Evolutionary conservation across 2,797 vertebrate species (phyloP), one percentile per base, ranked within the genome.

Genomic region (Podarcis lilfordi): DNA sequence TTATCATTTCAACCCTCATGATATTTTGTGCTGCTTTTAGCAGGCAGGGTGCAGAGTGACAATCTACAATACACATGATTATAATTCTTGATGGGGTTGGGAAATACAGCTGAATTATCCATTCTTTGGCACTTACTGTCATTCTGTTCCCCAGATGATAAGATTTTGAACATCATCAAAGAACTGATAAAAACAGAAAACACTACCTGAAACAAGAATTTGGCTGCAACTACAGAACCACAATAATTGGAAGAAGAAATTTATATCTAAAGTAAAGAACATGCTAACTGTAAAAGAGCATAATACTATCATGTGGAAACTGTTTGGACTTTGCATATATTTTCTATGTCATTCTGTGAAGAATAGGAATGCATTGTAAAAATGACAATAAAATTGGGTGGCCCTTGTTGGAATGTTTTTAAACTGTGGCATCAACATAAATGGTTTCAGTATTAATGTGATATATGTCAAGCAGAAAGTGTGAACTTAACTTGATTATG

Each of bases 151-250:
- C 69, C 88, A 99, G 99, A 98, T 96, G 98, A 99, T 94, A 97
- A 95, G 92, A 97, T 98, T 92, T 98, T 99, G 82, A 97, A 97
- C 71, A 94, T 98, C 88, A 99, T 99, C 94, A 98, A 98, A 86
- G 98, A 99, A 93, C 92, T 99, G 96, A 98, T 99, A 92, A 97
- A 97, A 95, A 97, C 96, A 1, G 98, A 99, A 94, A 97, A 97
- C 7, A 27, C 86, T 71, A 94, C 95, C 79, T 96, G 94, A 96
- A 91, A 87, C 17, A 78, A 89, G 89, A 55, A 83, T 71, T 86
- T 86, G 5, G 13, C 37, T 64, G 79, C 17, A 84, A 61, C 5
- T 74, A 55, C 21, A 66, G 64, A 87, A 23, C 43, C 90, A 92
- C 84, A 83, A 74, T 87, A 87, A 89, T 61, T 75, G 27, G 78